These are phyloP conservation scores for Trilocha varians DNA, from an alignment of 2,888 invertebrate genomes.

Conservation along the genomic window DNA sequence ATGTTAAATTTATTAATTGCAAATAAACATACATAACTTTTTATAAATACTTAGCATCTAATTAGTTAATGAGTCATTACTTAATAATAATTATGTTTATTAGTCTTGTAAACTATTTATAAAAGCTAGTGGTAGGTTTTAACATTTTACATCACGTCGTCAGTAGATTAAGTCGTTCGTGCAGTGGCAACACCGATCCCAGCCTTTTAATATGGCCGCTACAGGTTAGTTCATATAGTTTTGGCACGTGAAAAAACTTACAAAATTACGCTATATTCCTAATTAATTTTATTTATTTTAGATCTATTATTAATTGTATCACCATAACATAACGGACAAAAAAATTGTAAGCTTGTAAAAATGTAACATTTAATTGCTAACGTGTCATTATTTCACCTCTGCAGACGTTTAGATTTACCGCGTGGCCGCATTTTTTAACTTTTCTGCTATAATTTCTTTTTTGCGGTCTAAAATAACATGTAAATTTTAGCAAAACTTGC, in stretches of 20 bases:
- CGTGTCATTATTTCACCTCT: conserved; percentile 70
- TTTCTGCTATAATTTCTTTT: conserved; percentile 29
- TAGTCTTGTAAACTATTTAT: no score
- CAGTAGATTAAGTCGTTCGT: conserved; percentile 16
- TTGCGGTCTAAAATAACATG: conserved; percentile 18
- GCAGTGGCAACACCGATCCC: conserved; percentile 63
- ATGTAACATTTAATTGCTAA: conserved; percentile 52
- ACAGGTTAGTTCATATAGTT: conserved; percentile 77
- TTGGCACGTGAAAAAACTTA: conserved; percentile 64
- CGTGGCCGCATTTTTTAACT: conserved; percentile 68
- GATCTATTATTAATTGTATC: conserved; percentile 19
- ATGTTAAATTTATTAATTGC: no score
- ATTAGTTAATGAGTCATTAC: no score
- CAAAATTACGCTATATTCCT: conserved; percentile 24
- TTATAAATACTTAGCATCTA: no score
- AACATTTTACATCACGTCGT: neutral
- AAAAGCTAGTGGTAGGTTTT: no score
- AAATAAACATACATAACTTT: no score
- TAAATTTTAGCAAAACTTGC: conserved; percentile 7
- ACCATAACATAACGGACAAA: conserved; percentile 10
- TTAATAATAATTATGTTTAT: no score
- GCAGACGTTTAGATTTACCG: conserved; percentile 71
- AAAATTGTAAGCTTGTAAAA: conserved; percentile 9
- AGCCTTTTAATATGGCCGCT: conserved; percentile 81
- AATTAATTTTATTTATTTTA: conserved; percentile 24